Base-by-base conservation (phyloP, 2,888 invertebrate genomes). In the Tiphia femorata region DNA sequence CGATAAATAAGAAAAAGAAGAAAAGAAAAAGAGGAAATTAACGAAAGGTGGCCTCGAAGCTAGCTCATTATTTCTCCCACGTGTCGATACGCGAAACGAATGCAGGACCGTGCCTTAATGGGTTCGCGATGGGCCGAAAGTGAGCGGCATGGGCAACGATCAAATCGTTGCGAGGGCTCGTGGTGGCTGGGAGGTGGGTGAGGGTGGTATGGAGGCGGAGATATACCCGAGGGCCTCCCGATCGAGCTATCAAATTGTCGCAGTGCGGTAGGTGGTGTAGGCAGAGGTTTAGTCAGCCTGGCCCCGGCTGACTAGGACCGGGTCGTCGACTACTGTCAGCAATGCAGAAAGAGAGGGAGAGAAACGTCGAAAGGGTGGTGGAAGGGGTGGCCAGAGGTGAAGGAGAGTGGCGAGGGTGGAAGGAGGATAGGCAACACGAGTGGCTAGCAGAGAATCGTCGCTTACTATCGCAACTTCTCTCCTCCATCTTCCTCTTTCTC, bases 211-310 rank as follows among this genome's bases (percentile, higher is more conserved):
- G 49, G 27, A 19, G 56, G 53, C 41, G 51, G 51, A 67, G 64
- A 64, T 64, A 62, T 56, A 52, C 58, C 54, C 51, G 64, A 63
- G 64, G 62, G 63, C 56, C 64, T 56, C 17, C 57, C 62, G 66
- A 70, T 73, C 73, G 73, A 76, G 72, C 72, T 67, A 77, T 80
- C 77, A 79, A 76, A 80, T 76, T 81, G 81, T 80, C 81, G 81
- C 81, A 81, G 74, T 81, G 81, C 81, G 79, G 80, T 80, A 76
- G 69, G 42, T 59, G 62, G 65, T 72, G 66, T 78, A 77, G 75
- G 70, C 64, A 70, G 67, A 72, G 71, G 62, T 75, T 71, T 70
- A 67, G 73, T 70, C 70, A 68, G 66, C 48, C 70, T 16, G 46
- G 54, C 33, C 49, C 46, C 59, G 65, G 53, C 59, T 61, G 62